A percentile compares a stretch with the other conserved stretches of the same genome.
Evolutionary conservation across 2,797 vertebrate genomes (phyloP).

Genomic region (Tolypeutes matacus): DNA sequence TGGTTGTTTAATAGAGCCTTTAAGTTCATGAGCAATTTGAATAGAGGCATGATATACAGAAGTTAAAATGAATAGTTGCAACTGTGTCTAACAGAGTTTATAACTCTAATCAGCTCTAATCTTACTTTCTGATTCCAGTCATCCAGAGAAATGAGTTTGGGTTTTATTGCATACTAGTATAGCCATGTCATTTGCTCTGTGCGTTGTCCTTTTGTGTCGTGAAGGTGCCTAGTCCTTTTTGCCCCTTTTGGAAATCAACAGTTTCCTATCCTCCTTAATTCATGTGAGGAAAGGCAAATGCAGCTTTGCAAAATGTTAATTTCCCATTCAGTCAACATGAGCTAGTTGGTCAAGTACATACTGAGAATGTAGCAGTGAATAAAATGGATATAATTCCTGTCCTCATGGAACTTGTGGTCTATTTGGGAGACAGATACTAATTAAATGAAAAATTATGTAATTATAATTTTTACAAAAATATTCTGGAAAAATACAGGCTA

Average conservation of each 20-base stretch:
- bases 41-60: not conserved
- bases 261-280: conserved; percentile 20
- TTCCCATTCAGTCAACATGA: conserved; percentile 16
- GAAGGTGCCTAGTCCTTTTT: not conserved
- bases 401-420: not conserved
- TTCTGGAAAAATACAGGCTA: not conserved
- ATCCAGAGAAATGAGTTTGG: not conserved
- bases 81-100: conserved; percentile 13
- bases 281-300: conserved; percentile 26
- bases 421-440: not conserved
- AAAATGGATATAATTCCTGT: conserved; percentile 23
- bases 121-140: not conserved
- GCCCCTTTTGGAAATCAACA: not conserved
- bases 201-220: not conserved
- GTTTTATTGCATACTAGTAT: not conserved
- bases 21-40: conserved; percentile 24
- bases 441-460: conserved; percentile 17
- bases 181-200: not conserved
- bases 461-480: not conserved
- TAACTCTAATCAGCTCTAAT: not conserved
- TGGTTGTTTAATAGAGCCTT: conserved; percentile 19
- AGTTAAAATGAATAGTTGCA: not conserved
- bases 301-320: conserved; percentile 34
- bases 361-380: not conserved
- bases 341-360: not conserved